These are phyloP conservation scores for Polydrusus cervinus DNA, from an alignment of 2,888 invertebrate genomes.

Conservation along the genomic window DNA sequence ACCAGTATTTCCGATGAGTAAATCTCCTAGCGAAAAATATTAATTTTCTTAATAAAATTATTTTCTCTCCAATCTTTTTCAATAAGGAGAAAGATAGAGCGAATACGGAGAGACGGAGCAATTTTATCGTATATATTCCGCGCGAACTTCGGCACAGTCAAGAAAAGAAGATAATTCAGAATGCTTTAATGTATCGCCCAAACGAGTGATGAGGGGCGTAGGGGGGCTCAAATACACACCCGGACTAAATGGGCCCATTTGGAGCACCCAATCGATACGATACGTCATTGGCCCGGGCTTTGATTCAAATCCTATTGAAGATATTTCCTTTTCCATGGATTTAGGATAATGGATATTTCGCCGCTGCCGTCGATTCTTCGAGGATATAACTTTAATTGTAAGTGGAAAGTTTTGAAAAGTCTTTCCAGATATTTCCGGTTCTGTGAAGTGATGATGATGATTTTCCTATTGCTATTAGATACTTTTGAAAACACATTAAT, in stretches of 20 bases:
- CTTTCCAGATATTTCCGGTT: slow-evolving; percentile 7
- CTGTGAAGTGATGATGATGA: background rate
- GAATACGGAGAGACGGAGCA: background rate
- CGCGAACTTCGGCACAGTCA: slow-evolving; percentile 37
- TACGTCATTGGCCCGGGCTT: slow-evolving; percentile 54
- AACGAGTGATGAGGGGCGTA: background rate
- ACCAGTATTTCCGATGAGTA: too few species aligned
- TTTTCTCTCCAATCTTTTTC: background rate
- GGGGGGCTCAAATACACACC: slow-evolving; percentile 47
- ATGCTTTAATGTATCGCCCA: slow-evolving; percentile 50
- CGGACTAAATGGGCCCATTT: slow-evolving; percentile 51
- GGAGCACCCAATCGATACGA: slow-evolving; percentile 51
- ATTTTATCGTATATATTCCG: slow-evolving; percentile 12
- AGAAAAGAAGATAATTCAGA: slow-evolving; percentile 49
- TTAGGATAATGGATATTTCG: slow-evolving; percentile 56
- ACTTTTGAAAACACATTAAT: background rate
- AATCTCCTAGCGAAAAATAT: too few species aligned
- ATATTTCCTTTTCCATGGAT: slow-evolving; percentile 55
- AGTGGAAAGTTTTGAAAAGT: slow-evolving; percentile 33
- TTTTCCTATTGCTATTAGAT: background rate
- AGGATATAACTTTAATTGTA: slow-evolving; percentile 51
- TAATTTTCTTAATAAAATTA: background rate
- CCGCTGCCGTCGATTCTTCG: slow-evolving; percentile 44
- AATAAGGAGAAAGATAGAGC: background rate
- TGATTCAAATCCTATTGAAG: slow-evolving; percentile 56